Evolutionary conservation across 2,888 invertebrate genomes (phyloP), one percentile per base, ranked within the genome.

Genomic region (Mongoloraphidia duomilia): DNA sequence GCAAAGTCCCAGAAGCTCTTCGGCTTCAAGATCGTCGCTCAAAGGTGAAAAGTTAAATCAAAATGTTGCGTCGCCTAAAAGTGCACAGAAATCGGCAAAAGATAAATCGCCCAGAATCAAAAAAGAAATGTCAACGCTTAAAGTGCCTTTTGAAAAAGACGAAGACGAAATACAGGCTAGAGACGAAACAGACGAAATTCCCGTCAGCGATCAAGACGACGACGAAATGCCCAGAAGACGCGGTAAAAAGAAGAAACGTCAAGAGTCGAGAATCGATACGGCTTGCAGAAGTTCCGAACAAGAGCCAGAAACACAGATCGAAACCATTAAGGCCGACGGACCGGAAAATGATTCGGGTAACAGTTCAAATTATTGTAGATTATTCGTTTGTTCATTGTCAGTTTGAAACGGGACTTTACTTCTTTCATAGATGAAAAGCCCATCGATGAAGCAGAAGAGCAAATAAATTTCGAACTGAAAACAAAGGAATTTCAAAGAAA

Each of bases 221-320:
- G 70, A 80, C 13, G 72, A 79, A 1, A 75, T 77, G 36, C 74
- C 79, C 53, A 75, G 75, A 45, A 68, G 80, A 11, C 70, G 76
- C 48, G 77, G 74, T 42, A 75, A 72, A 10, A 68, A 67, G 8
- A 76, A 74, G 49, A 59, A 58, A 12, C 53, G 64, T 34, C 65
- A 67, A 53, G 55, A 61, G 35, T 66, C 66, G 0, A 57, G 62
- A 50, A 63, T 63, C 33, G 63, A 63, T 10, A 60, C 64, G 11
- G 61, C 62, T 33, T 64, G 65, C 50, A 65, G 66, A 49, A 57
- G 61, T 55, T 57, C 64, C 58, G 46, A 67, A 62, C 61, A 79
- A 53, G 83, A 83, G 61, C 83, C 83, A 0, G 83, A 83, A 66
- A 83, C 83, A 2, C 82, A 82, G 62, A 79, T 76, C 52, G 47